Conservation (phyloP, 2,888 invertebrate genomes). For the Meteorus cinctellus region DNA sequence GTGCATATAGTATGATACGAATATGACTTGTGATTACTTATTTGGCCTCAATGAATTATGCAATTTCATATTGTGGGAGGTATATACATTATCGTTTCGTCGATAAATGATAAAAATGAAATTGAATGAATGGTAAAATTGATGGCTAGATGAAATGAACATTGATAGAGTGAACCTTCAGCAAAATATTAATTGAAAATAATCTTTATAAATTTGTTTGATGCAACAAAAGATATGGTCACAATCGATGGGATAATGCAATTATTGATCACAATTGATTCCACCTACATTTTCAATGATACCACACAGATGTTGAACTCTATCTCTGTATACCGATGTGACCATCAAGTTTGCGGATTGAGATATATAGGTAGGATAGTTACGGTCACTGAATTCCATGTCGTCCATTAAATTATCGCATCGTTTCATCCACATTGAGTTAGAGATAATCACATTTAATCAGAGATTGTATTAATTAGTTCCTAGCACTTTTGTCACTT, state of each 20-base stretch:
- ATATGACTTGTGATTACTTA: neutral
- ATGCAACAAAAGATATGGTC: neutral
- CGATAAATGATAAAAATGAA: neutral
- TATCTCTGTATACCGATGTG: neutral
- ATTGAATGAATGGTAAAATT: neutral
- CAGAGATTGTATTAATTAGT: neutral
- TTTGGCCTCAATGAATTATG: neutral
- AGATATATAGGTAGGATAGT: neutral
- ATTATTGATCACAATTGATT: constrained; percentile 22
- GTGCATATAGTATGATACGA: neutral
- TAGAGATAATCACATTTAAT: neutral
- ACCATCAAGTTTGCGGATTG: constrained; percentile 5
- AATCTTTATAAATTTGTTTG: neutral
- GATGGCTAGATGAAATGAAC: neutral
- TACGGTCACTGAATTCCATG: constrained; percentile 8
- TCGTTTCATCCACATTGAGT: neutral
- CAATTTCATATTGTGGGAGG: neutral
- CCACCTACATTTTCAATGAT: neutral
- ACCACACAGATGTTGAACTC: neutral
- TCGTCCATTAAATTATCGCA: constrained; percentile 15
- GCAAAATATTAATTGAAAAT: neutral
- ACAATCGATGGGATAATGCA: neutral
- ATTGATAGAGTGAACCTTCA: neutral
- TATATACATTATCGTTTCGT: neutral
- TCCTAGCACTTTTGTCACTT: neutral